Conservation (phyloP, 1,140 invertebrate genomes). For the Branchinecta lynchi region DNA sequence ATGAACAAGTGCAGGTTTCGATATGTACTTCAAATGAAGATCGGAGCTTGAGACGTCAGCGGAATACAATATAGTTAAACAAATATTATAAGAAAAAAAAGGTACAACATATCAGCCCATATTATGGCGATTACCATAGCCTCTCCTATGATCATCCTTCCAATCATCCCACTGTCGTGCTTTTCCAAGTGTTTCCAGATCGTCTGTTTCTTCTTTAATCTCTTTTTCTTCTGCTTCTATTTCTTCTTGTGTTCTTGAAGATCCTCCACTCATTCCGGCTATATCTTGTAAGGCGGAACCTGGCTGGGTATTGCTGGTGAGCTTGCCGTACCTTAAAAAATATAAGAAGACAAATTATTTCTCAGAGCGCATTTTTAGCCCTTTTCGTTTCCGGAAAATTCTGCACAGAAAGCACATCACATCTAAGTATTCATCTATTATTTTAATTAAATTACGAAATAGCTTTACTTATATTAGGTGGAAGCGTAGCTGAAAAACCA, state of each 20-base stretch:
- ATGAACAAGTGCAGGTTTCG: no score
- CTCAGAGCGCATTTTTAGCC: no score
- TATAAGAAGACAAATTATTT: not conserved
- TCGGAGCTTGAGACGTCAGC: no score
- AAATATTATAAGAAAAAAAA: not conserved
- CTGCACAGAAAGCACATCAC: no score
- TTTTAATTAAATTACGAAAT: no score
- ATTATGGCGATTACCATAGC: slow-evolving; percentile 74
- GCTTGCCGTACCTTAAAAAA: slow-evolving; percentile 19
- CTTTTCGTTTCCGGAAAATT: no score
- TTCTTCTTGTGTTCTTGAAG: slow-evolving; percentile 34
- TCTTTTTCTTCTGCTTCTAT: slow-evolving; percentile 43
- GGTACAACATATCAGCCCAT: slow-evolving; percentile 38
- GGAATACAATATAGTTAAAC: no score
- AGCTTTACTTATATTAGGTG: no score
- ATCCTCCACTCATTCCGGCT: slow-evolving; percentile 22
- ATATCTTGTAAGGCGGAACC: slow-evolving; percentile 21
- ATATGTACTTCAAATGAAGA: no score
- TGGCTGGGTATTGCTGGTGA: slow-evolving; percentile 28
- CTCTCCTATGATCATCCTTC: slow-evolving; percentile 72
- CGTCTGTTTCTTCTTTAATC: slow-evolving; percentile 50
- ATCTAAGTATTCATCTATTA: no score
- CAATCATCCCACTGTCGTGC: slow-evolving; percentile 71
- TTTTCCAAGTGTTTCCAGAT: slow-evolving; percentile 48
- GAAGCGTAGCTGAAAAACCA: no score